Percentiles rank a stretch among this genome's conserved stretches.
Conservation (phyloP, 2,888 invertebrate species). For the Hesperia comma region DNA sequence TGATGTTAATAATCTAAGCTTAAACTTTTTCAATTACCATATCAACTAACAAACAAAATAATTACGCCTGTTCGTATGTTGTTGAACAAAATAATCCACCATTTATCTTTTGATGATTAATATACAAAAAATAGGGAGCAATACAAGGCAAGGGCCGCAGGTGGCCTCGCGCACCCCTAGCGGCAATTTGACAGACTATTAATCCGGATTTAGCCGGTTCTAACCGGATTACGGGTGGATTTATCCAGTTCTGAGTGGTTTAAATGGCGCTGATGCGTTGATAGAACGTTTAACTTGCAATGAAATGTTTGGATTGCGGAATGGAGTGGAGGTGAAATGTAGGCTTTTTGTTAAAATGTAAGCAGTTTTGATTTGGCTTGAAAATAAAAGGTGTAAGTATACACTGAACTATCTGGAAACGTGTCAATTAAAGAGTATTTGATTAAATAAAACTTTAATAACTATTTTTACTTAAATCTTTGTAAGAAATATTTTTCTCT, state of each 20-base stretch:
- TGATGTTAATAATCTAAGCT: not conserved
- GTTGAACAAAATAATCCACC: slow-evolving; percentile 31
- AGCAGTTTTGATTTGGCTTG: not conserved
- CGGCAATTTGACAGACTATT: slow-evolving; percentile 82
- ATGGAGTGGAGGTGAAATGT: slow-evolving; percentile 17
- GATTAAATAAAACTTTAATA: no score
- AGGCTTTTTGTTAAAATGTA: not conserved
- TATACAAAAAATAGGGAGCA: slow-evolving; percentile 30
- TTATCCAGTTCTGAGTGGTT: slow-evolving; percentile 67
- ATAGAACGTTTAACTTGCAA: slow-evolving; percentile 38
- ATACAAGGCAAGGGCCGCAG: slow-evolving; percentile 53
- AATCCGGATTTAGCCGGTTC: slow-evolving; percentile 76
- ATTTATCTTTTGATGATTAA: slow-evolving; percentile 36
- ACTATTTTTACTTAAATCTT: no score
- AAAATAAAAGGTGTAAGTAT: no score
- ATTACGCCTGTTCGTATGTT: slow-evolving; percentile 26
- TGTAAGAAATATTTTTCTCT: no score
- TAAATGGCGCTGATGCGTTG: slow-evolving; percentile 51
- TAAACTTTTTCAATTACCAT: slow-evolving; percentile 16
- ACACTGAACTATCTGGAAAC: no score
- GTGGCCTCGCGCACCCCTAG: slow-evolving; percentile 67
- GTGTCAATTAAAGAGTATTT: no score
- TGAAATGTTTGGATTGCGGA: slow-evolving; percentile 40
- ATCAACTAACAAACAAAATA: slow-evolving; percentile 24
- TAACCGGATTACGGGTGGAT: slow-evolving; percentile 68